Base-by-base conservation (phyloP, 2,888 invertebrate genomes). In the Cylindroiulus punctatus region DNA sequence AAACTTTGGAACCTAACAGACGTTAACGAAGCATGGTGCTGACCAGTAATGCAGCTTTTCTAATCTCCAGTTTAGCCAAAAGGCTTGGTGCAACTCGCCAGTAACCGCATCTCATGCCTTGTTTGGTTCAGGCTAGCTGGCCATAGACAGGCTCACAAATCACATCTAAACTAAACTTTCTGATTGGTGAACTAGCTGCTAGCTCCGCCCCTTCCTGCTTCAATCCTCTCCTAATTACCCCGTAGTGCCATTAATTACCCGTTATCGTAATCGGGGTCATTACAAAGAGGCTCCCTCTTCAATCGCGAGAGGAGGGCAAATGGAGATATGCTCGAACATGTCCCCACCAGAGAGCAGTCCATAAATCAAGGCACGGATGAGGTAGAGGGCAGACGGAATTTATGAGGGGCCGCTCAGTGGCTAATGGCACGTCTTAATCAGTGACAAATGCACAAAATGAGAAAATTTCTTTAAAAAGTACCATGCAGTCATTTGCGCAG, bases 251-350 rank as follows among this genome's bases (percentile, higher is more conserved):
- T 57, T 57, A 57, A 57, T 57, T 57, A 57, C 57, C 57, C 57
- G 57, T 57, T 57, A 57, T 57, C 57, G 22, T 57, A 57, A 57
- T 57, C n/a, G 57, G 57, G 57, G 57, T 57, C 57, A 19, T 57
- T 57, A n/a, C 22, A 57, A 57, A n/a, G 57, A 57, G 19, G 3
- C n/a, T n/a, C n/a, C 57, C 57, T 57, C 57, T 57, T 17, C 14
- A 52, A 17, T 52, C 47, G 47, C 57, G 22, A 57, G n/a, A 5
- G 57, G n/a, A 8, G 57, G 57, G 47, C 22, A 57, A 57, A 57
- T 57, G 19, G 19, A 57, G 57, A 57, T 57, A 52, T 17, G 47
- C 17, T 57, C 8, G 2, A 57, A 57, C 57, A 22, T 57, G 57
- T 57, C 57, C 57, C n/a, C 57, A n/a, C n/a, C 57, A 57, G 57